phyloP scores from a whole-genome alignment of 2,888 invertebrate species.

The Strigamia transsilvanica region DNA sequence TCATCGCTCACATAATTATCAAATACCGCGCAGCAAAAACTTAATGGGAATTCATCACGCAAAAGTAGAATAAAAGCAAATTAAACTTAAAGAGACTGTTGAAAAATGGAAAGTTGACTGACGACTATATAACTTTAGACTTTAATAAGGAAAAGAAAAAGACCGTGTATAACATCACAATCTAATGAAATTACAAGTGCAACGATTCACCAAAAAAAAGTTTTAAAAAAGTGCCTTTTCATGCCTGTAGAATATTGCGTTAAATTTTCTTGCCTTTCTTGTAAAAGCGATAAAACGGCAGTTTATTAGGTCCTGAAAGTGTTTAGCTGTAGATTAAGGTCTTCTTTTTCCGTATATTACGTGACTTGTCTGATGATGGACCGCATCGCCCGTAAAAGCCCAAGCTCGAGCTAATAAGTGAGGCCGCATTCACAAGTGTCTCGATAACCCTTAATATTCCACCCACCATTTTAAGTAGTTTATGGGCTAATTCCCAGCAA shows the following conservation, averaged over 20 bases:
- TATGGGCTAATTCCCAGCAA: slow-evolving; percentile 31
- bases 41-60: slow-evolving; percentile 35
- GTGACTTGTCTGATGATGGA: slow-evolving; percentile 38
- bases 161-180: neutral
- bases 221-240: neutral
- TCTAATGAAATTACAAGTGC: slow-evolving; percentile 27
- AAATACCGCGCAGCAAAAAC: neutral
- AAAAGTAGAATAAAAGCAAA: neutral
- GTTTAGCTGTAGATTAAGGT: slow-evolving; percentile 31
- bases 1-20: slow-evolving; percentile 18
- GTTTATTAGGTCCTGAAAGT: slow-evolving; percentile 35
- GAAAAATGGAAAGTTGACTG: neutral
- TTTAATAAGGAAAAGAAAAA: neutral
- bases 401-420: slow-evolving; percentile 38
- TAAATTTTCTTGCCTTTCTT: slow-evolving; percentile 38
- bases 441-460: slow-evolving; percentile 34
- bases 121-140: neutral
- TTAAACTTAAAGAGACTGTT: neutral
- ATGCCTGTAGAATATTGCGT: slow-evolving; percentile 17
- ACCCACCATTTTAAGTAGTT: slow-evolving; percentile 34
- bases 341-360: slow-evolving; percentile 26
- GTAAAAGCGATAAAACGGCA: slow-evolving; percentile 34
- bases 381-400: slow-evolving; percentile 32
- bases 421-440: slow-evolving; percentile 38
- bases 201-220: slow-evolving; percentile 20